Conservation (phyloP, 1,140 invertebrate genomes). For the Leptinotarsa defecta region DNA sequence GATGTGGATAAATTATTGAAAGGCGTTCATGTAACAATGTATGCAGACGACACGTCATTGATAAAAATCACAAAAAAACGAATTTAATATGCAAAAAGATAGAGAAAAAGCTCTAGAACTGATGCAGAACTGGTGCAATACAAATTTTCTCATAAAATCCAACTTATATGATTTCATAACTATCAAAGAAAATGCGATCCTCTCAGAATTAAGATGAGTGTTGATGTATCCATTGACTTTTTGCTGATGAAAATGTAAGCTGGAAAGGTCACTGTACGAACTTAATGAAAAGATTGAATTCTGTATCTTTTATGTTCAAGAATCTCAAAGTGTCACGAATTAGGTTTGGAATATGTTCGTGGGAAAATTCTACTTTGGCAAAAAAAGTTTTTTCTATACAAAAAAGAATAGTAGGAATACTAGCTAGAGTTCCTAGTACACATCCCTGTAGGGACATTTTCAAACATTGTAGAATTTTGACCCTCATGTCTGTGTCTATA, state of each 20-base stretch:
- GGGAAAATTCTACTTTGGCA: conserved; percentile 11
- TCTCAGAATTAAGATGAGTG: conserved; percentile 16
- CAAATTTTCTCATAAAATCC: no score
- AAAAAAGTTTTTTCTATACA: not conserved
- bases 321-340: not conserved
- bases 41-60: no score
- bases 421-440: not conserved
- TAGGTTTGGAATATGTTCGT: conserved; percentile 4
- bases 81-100: no score
- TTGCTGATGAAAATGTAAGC: conserved; percentile 6
- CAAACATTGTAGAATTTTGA: conserved; percentile 6
- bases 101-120: no score
- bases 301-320: conserved; percentile 8
- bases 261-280: conserved; percentile 15
- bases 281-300: conserved; percentile 6
- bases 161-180: conserved; percentile 2
- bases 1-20: not conserved
- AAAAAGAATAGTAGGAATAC: conserved; percentile 2
- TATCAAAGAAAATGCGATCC: conserved; percentile 6
- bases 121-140: no score
- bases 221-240: not conserved
- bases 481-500: not conserved
- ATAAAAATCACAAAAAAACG: no score
- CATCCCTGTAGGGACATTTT: conserved; percentile 1
- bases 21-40: no score